Base-by-base conservation (phyloP, 2,797 vertebrate genomes). In the Muraenolepis orangiensis region DNA sequence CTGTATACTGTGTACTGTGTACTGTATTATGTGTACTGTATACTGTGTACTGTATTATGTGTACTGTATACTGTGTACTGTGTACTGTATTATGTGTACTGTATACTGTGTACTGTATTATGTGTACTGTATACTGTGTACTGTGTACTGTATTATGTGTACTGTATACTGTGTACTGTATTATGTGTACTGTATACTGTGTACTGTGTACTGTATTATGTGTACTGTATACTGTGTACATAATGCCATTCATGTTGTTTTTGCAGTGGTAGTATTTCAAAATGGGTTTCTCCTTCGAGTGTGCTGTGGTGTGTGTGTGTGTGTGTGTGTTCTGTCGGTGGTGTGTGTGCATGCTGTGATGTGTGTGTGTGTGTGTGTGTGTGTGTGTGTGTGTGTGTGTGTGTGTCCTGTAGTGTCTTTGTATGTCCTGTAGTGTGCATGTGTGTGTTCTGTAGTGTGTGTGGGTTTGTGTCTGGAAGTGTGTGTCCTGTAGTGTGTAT, bases 191-290 rank as follows among this genome's bases (percentile, higher is more conserved):
- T 76, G 14, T 87, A 82, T 87, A 73, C 80, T 81, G n/a, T n/a
- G n/a, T n/a, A 88, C 89, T 75, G 79, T 77, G 26, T 75, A 73
- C 81, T 76, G 14, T 87, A 82, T 87, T n/a, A n/a, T 75, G 79
- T 77, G 26, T 75, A 73, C 81, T 76, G 14, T 87, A 82, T 87
- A 73, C 80, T 81, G n/a, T n/a, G n/a, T n/a, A 88, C 89, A 89
- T 89, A 88, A 91, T 91, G 83, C 85, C 76, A 74, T 85, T 90
- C 89, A 83, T 85, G 84, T 81, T 87, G 84, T 86, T 81, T 88
- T 91, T 91, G 76, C 80, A 83, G 83, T 86, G 86, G 85, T 77
- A 86, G 87, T 85, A 88, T 92, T 92, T 80, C 78, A 78, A 85
- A 88, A 89, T 57, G n/a, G 6, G 20, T 57, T 57, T n/a, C 46